Base-by-base conservation (phyloP, 2,113 vertebrate genomes). In the Pao palembangensis region DNA sequence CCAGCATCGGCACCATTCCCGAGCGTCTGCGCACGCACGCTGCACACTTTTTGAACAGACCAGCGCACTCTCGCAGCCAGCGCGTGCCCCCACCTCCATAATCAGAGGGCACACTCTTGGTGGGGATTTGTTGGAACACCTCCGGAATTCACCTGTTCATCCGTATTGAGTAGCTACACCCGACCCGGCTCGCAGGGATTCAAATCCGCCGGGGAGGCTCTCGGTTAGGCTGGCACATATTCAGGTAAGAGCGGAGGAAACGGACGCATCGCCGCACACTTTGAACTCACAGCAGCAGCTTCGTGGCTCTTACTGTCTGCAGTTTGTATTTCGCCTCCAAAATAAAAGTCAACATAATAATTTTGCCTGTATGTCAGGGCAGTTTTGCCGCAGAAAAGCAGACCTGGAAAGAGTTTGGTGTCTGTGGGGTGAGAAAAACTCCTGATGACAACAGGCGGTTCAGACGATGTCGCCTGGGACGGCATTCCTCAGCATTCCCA, bases 141-240 rank as follows among this genome's bases (percentile, higher is more conserved):
- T 28, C 5, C 25, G 56, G 28, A 61, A 66, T 82, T 62, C 76
- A 87, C 82, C 85, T 83, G 80, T 70, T 75, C 64, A 18, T 21
- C 59, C 15, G 64, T 4, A 44, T 56, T 4, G 56, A 28, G 46
- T 55, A 57, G 19, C 60, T 31, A 28, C 25, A 43, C 51, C 61
- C 56, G 52, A 42, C 12, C 53, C 42, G 17, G 68, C 38, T 51
- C 53, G 50, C 20, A 61, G 21, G 38, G 76, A 78, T 65, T 85
- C 61, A 55, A 55, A 28, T 18, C 59, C 19, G 46, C 43, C 20
- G 61, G 11, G 3, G 70, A 73, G 65, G 31, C 17, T 43, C 46
- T 50, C 51, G 44, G 61, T 44, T 64, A 66, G 68, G 62, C 67
- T 70, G 73, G 42, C 75, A 63, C 69, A 19, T 58, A 53, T 20